These are phyloP conservation scores for Rostratula benghalensis DNA, from an alignment of 2,113 vertebrate genomes.

Conservation along the genomic window DNA sequence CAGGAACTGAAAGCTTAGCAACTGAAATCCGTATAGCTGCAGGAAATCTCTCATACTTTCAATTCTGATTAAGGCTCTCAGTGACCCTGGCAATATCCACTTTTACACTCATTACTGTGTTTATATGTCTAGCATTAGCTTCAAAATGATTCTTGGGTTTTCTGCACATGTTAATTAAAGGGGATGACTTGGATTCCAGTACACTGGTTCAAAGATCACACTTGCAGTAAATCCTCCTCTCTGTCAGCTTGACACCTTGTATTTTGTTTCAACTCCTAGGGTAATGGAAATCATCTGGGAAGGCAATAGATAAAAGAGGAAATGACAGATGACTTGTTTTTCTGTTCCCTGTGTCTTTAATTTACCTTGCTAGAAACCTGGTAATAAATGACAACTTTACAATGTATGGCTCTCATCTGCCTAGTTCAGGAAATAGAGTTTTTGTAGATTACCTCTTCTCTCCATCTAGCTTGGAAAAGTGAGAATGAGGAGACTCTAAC, in stretches of 20 bases:
- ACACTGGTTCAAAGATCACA: background rate
- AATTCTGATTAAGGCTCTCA: background rate
- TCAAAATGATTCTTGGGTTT: background rate
- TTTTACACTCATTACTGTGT: background rate
- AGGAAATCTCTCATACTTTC: background rate
- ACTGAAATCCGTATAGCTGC: background rate
- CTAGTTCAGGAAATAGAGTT: background rate
- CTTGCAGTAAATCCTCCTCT: conserved; percentile 4
- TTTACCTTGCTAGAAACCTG: background rate
- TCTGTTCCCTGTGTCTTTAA: background rate
- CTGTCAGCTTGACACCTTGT: conserved; percentile 14
- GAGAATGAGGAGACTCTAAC: background rate
- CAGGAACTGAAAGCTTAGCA: background rate
- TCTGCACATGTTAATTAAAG: background rate
- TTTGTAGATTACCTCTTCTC: background rate
- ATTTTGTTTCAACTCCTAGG: conserved; percentile 30
- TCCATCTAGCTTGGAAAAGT: background rate
- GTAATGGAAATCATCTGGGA: background rate
- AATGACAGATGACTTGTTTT: background rate
- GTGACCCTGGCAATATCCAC: background rate
- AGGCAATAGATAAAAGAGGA: background rate
- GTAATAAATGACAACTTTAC: background rate
- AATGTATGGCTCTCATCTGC: background rate
- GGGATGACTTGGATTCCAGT: background rate
- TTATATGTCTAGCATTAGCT: background rate